These are phyloP conservation scores for Tethea ocularis DNA, from an alignment of 2,888 invertebrate species.

Conservation along the genomic window DNA sequence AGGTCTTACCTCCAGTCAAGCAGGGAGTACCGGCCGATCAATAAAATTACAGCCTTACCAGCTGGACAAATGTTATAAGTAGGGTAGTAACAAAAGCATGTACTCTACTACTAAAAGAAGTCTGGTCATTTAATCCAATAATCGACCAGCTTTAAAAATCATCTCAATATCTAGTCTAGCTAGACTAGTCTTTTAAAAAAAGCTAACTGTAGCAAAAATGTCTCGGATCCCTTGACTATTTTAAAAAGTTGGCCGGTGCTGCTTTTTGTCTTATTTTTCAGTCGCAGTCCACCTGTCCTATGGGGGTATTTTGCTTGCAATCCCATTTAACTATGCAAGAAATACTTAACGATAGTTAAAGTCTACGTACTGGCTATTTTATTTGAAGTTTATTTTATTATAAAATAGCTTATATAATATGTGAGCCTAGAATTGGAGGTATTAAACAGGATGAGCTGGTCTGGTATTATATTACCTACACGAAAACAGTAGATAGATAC, in stretches of 20 bases:
- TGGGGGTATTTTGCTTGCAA: conserved; percentile 16
- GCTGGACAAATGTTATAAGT: neutral
- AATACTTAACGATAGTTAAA: conserved; percentile 6
- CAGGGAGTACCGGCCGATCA: neutral
- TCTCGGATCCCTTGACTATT: conserved; percentile 13
- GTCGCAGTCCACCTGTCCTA: conserved; percentile 15
- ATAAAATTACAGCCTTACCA: neutral
- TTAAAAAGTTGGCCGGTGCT: conserved; percentile 10
- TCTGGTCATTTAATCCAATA: neutral
- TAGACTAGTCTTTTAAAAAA: conserved; percentile 14
- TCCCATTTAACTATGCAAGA: conserved; percentile 15
- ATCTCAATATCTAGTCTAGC: conserved; percentile 12
- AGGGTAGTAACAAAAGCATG: neutral
- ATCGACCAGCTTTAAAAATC: conserved; percentile 5
- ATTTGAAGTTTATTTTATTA: neutral
- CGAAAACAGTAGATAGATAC: too few species aligned
- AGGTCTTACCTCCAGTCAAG: conserved; percentile 1
- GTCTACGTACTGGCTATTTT: neutral
- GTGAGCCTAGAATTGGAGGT: too few species aligned
- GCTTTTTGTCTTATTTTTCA: conserved; percentile 16
- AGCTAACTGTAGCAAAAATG: conserved; percentile 4
- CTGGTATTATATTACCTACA: too few species aligned
- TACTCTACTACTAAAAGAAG: too few species aligned
- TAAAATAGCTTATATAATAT: neutral
- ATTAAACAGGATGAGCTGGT: too few species aligned